Evolutionary conservation across 2,888 invertebrate species (phyloP).

Genomic region (Alloplasta piceator): DNA sequence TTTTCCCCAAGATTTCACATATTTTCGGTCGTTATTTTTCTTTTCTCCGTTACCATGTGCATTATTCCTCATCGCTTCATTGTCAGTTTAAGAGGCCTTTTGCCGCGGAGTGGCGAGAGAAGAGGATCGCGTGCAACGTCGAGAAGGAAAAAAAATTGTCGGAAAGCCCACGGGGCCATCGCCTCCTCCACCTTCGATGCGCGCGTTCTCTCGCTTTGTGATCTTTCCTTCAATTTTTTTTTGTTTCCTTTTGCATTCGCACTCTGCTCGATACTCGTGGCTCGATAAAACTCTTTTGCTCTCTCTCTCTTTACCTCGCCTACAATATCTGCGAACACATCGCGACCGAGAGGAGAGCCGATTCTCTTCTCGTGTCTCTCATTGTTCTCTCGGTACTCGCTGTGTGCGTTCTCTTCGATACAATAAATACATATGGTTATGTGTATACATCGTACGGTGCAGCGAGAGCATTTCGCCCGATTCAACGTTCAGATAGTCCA

Average conservation of each 20-base stretch:
- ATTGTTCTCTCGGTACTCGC: slow-evolving; percentile 52
- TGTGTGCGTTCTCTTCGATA: slow-evolving; percentile 22
- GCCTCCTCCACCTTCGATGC: neutral
- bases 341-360: slow-evolving; percentile 38
- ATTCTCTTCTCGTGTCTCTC: slow-evolving; percentile 42
- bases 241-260: slow-evolving; percentile 50
- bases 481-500: slow-evolving; percentile 54
- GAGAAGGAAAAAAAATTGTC: slow-evolving; percentile 43
- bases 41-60: slow-evolving; percentile 7
- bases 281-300: slow-evolving; percentile 59
- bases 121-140: slow-evolving; percentile 44
- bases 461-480: slow-evolving; percentile 57
- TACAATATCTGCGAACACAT: slow-evolving; percentile 60
- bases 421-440: slow-evolving; percentile 16
- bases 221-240: slow-evolving; percentile 21
- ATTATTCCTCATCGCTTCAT: slow-evolving; percentile 54
- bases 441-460: slow-evolving; percentile 3
- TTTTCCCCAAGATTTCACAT: slow-evolving; percentile 34
- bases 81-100: slow-evolving; percentile 52
- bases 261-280: slow-evolving; percentile 60
- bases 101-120: slow-evolving; percentile 9
- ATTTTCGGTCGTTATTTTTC: neutral
- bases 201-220: slow-evolving; percentile 44
- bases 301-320: slow-evolving; percentile 21
- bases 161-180: slow-evolving; percentile 59